Evolutionary conservation across 64 coral and sea anemone species (phyloP), one percentile per base, ranked within the genome.

Genomic region (Montipora efflorescens): DNA sequence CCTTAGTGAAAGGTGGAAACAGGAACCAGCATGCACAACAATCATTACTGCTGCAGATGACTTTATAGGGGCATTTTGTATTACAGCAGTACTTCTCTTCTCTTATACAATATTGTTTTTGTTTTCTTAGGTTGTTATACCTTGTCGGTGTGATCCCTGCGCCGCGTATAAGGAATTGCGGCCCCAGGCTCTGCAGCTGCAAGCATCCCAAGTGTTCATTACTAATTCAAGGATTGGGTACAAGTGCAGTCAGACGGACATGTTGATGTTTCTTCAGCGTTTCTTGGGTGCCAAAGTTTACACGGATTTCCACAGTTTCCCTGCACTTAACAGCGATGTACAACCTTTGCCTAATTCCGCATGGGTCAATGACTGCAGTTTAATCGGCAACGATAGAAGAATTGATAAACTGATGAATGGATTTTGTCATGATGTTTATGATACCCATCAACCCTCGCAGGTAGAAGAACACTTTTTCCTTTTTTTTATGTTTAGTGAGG

Each of bases 191-290:
- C 67, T 99, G 11, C 98, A 99, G 89, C 68, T 96, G 14, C 98
- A 99, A 57, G 80, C 96, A 78, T 99, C 98, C 1, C 95, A 94
- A 57, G 79, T 94, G 19, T 90, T 92, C 19, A 82, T 96, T 28
- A 99, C 95, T n/a, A 99, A 99, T 84, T 89, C 94, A 68, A 93
- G 98, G 51, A 95, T 89, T 47, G 98, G 98, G 3, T 70, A 75
- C 72, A 91, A 96, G 18, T 92, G 92, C 2, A 96, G 89, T 61
- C 98, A 99, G 64, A 95, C 98, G 13, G 98, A 99, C 28, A 79
- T 99, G 28, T 75, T 99, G 7, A 95, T 97, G 96, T 81, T 95
- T 75, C 93, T 97, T 13, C 96, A 97, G 46, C 75, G 61, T 20
- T 93, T 93, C 68, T 78, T 87, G 46, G 68, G 74, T 4, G 78